Evolutionary conservation across 2,888 invertebrate genomes (phyloP).

Genomic region (Drosophila silvestris): DNA sequence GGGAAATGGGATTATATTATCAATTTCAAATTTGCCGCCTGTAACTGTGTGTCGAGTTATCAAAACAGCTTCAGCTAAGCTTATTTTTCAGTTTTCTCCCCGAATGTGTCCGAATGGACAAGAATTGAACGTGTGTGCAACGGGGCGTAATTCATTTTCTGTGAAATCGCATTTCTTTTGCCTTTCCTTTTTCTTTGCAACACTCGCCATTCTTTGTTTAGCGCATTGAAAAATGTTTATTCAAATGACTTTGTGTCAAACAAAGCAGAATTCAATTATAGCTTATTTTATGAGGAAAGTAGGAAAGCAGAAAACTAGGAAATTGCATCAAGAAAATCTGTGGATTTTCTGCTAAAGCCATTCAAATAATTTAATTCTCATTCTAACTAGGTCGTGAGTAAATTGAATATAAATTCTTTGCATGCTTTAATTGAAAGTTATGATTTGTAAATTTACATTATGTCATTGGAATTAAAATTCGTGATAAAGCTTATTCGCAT

Average conservation of each 20-base stretch:
- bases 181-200: constrained; percentile 9
- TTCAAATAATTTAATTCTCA: background rate
- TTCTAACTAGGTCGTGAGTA: background rate
- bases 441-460: background rate
- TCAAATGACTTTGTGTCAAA: constrained; percentile 45
- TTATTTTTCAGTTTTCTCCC: constrained; percentile 22
- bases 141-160: constrained; percentile 42
- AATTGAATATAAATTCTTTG: background rate
- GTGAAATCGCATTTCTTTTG: constrained; percentile 40
- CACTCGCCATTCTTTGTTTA: constrained; percentile 8
- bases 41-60: constrained; percentile 24
- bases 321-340: background rate
- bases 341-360: background rate
- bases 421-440: background rate
- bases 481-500: background rate
- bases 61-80: constrained; percentile 10
- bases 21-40: constrained; percentile 51
- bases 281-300: background rate
- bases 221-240: constrained; percentile 20
- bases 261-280: constrained; percentile 38
- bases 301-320: background rate
- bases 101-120: constrained; percentile 13
- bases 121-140: constrained; percentile 46
- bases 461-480: background rate
- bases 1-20: constrained; percentile 58